A percentile compares a stretch with the other conserved stretches of the same genome.
These are phyloP conservation scores for Loxodonta africana DNA, from an alignment of 2,113 vertebrate genomes.

Conservation along the genomic window DNA sequence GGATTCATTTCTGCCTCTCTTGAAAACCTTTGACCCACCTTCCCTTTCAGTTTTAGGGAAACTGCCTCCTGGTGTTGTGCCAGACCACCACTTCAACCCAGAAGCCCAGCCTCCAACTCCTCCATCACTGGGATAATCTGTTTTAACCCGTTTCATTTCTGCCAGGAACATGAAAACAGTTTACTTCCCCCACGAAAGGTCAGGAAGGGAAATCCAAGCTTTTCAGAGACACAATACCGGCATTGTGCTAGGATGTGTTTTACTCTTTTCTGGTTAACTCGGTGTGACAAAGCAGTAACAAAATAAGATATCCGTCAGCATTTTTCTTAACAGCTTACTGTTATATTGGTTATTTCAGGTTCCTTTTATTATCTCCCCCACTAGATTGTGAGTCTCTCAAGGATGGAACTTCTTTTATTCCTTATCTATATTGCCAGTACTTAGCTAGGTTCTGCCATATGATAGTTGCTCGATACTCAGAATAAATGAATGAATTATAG, in stretches of 20 bases:
- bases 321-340: not conserved
- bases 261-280: not conserved
- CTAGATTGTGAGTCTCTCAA: not conserved
- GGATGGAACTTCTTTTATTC: not conserved
- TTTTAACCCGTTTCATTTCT: not conserved
- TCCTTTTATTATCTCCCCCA: not conserved
- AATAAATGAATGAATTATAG: constrained; percentile 17
- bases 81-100: not conserved
- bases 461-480: constrained; percentile 60
- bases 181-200: not conserved
- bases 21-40: not conserved
- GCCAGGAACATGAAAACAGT: not conserved
- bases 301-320: not conserved
- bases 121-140: not conserved
- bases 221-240: not conserved
- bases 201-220: not conserved
- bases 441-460: not conserved
- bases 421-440: not conserved
- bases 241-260: not conserved
- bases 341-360: not conserved
- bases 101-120: not conserved
- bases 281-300: not conserved
- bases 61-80: not conserved
- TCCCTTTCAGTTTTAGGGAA: not conserved
- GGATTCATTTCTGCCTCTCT: not conserved